Base-by-base conservation (phyloP, 1,140 invertebrate genomes). In the Papilio dardanus region DNA sequence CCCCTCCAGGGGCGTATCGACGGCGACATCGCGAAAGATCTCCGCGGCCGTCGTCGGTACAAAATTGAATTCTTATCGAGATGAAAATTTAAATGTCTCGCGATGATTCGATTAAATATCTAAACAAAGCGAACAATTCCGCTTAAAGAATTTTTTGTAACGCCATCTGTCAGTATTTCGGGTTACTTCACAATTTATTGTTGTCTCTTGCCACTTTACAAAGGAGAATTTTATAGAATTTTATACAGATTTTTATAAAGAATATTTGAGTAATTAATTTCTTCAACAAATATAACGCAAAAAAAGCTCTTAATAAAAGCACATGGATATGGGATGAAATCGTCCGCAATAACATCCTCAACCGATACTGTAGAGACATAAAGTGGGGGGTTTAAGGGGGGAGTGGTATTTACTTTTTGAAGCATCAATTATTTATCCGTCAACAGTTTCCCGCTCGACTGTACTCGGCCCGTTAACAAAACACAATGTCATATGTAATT, bases 41-140 rank as follows among this genome's bases (percentile, higher is more conserved):
- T 85, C 76, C 68, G 82, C 77, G 81, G 85, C 80, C 84, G 83
- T 82, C 80, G 86, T 77, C 79, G 79, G 81, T 79, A 65, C 78
- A 86, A 89, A 91, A 92, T 91, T 91, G 91, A 91, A 92, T 90
- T 91, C 89, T 92, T 92, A 92, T 92, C 91, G 83, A 84, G 89
- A 92, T 91, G 83, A 82, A 88, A 88, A 89, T 85, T 86, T 84
- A 79, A 78, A 79, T 78, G 80, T 85, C 78, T 71, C 31, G 77
- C 67, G 81, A 86, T 74, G 81, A 81, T 85, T 86, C 79, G 84
- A 86, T 80, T 83, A 83, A 68, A 24, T 30, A 73, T 74, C 73
- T 74, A 76, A 68, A 79, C 77, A 79, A 79, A 71, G 77, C 71
- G 35, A 66, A 74, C 40, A 28, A 74, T 74, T 77, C 68, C 40